Evolutionary conservation across 2,113 vertebrate species (phyloP).

Genomic region (Brachyistius frenatus): DNA sequence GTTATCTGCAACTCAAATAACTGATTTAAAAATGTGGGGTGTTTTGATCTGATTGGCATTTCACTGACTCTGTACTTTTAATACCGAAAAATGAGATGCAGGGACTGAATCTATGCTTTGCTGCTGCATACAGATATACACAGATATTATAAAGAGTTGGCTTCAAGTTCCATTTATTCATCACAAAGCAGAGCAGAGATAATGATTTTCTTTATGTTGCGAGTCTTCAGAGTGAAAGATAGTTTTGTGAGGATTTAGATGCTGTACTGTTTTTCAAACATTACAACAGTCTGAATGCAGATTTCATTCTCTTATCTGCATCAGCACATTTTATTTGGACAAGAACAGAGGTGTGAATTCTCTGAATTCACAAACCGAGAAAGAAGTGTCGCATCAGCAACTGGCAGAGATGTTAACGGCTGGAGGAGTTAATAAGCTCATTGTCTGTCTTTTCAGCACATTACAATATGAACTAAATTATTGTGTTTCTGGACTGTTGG

Average conservation of each 20-base stretch:
- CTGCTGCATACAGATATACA: slow-evolving; percentile 2
- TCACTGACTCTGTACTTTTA: slow-evolving; percentile 5
- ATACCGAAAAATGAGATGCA: slow-evolving; percentile 2
- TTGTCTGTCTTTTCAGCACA: slow-evolving; percentile 44
- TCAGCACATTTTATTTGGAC: slow-evolving; percentile 33
- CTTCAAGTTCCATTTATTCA: slow-evolving; percentile 6
- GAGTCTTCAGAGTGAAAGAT: slow-evolving; percentile 8
- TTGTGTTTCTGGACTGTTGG: slow-evolving; percentile 7
- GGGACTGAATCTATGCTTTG: slow-evolving; percentile 39
- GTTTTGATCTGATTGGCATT: slow-evolving; percentile 12
- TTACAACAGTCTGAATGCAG: slow-evolving; percentile 11
- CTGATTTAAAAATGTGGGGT: neutral
- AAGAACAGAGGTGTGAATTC: slow-evolving; percentile 32
- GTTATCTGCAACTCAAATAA: neutral
- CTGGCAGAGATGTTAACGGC: slow-evolving; percentile 21
- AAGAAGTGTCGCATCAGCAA: slow-evolving; percentile 15
- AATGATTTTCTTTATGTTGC: neutral
- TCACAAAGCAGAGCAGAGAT: slow-evolving; percentile 10
- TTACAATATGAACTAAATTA: neutral
- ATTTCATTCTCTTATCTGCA: slow-evolving; percentile 35
- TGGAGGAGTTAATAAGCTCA: slow-evolving; percentile 33
- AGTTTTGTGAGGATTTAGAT: neutral
- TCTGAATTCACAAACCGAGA: slow-evolving; percentile 16
- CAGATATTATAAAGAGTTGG: neutral
- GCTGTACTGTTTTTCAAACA: neutral